A percentile compares a stretch with the other conserved stretches of the same genome.
These are phyloP conservation scores for Coptotermes formosanus DNA, from an alignment of 1,140 invertebrate species.

Conservation along the genomic window DNA sequence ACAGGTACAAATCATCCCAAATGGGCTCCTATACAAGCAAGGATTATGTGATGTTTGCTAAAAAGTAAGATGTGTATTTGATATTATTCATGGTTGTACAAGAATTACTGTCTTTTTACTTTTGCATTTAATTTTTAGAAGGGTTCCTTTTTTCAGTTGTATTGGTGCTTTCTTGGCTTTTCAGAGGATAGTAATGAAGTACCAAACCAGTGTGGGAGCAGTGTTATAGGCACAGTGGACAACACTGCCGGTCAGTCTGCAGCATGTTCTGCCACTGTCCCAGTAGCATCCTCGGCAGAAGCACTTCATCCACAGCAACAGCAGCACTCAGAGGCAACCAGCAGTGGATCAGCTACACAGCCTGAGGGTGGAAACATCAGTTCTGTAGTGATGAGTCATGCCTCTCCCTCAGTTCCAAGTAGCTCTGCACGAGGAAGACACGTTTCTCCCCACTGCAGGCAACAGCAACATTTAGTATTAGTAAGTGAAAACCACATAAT, in stretches of 20 bases:
- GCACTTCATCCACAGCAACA: conserved; percentile 31
- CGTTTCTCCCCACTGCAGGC: conserved; percentile 42
- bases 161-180: neutral
- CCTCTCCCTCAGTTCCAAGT: conserved; percentile 40
- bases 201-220: conserved; percentile 52
- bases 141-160: neutral
- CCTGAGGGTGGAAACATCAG: conserved; percentile 41
- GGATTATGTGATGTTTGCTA: too few relatives aligned
- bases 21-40: too few relatives aligned
- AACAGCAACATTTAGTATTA: conserved; percentile 49
- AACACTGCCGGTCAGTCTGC: conserved; percentile 35
- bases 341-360: conserved; percentile 52
- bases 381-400: conserved; percentile 43
- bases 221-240: conserved; percentile 37
- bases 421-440: neutral
- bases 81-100: neutral
- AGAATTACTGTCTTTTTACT: neutral
- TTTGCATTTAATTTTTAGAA: neutral
- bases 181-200: conserved; percentile 48
- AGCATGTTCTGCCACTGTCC: conserved; percentile 7
- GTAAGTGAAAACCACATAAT: conserved; percentile 38
- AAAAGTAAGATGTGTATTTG: too few relatives aligned
- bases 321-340: conserved; percentile 56
- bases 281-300: neutral
- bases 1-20: too few relatives aligned